Conservation (phyloP, 2,113 vertebrate genomes). For the Ammodytes dubius region DNA sequence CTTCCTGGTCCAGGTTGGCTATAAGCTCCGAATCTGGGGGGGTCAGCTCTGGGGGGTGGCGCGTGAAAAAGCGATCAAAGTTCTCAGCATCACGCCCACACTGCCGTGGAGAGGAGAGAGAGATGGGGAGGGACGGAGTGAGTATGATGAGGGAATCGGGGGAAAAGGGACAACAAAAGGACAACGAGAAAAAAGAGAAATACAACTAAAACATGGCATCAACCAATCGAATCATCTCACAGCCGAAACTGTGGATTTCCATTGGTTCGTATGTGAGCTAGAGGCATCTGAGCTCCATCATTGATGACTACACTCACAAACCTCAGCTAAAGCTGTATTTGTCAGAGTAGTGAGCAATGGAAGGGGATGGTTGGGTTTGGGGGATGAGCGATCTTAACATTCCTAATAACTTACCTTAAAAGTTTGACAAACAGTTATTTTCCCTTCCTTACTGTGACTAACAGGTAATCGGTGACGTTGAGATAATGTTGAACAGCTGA, state of each 20-base stretch:
- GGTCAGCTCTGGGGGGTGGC: constrained; percentile 94
- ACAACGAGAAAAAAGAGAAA: constrained; percentile 77
- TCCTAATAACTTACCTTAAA: constrained; percentile 68
- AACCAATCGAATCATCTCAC: constrained; percentile 81
- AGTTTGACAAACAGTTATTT: neutral
- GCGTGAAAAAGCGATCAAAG: constrained; percentile 99
- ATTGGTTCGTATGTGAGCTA: constrained; percentile 77
- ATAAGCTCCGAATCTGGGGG: constrained; percentile 99
- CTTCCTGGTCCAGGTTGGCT: constrained; percentile 99
- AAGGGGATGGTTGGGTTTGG: constrained; percentile 68
- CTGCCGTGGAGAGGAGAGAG: constrained; percentile 88
- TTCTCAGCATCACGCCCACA: constrained; percentile 98
- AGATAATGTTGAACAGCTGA: neutral
- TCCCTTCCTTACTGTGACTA: neutral
- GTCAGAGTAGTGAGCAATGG: constrained; percentile 75
- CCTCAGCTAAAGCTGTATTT: constrained; percentile 28
- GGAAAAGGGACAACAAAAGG: constrained; percentile 68
- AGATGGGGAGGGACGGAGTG: constrained; percentile 57
- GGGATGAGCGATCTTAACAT: constrained; percentile 48
- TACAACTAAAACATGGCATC: constrained; percentile 77
- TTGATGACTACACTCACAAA: constrained; percentile 71
- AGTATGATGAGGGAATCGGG: constrained; percentile 68
- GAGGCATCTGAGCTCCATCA: constrained; percentile 65
- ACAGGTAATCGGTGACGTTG: neutral
- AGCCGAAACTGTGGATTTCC: constrained; percentile 76